Base-by-base conservation (phyloP, 2,113 vertebrate species). In the Albula goreensis region DNA sequence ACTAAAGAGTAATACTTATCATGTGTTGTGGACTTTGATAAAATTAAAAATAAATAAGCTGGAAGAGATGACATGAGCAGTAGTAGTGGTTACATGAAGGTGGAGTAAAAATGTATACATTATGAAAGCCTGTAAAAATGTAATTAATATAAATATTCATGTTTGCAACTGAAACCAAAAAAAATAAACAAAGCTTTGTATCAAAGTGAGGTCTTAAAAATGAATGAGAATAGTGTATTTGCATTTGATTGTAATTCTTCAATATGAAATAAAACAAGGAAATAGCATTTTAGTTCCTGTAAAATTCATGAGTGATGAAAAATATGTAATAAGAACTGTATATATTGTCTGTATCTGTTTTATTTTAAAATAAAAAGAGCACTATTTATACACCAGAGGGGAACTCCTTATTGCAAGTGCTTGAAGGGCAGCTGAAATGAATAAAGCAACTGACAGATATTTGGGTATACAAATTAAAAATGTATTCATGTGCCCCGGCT, bases 161-260 rank as follows among this genome's bases (percentile, higher is more conserved):
- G 63, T 70, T 22, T 25, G 22, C 22, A 70, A n/a, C 19, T 22
- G 22, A 74, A 70, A 70, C 12, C 22, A n/a, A 17, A 70, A 70
- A n/a, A 70, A 70, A 70, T n/a, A 74, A 74, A 10, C 70, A 31
- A 74, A 74, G 70, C 70, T 74, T 74, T 74, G 70, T 74, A 74
- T 74, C 70, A 74, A 74, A 74, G 70, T 74, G 70, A 31, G 70
- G 31, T 31, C 6, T 74, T n/a, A 8, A 74, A 9, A 7, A 10
- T 25, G 6, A 56, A 0, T 31, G 70, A 31, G 25, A 74, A 74
- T 22, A 74, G n/a, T 74, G 70, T 31, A 74, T 74, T 74, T 74
- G 8, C 70, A 31, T 74, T 74, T 74, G 70, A 74, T 31, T 74
- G 70, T 31, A 74, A 74, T n/a, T 74, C 70, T 74, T 74, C 70